Conservation (phyloP, 2,797 vertebrate species). For the Trachops cirrhosus region DNA sequence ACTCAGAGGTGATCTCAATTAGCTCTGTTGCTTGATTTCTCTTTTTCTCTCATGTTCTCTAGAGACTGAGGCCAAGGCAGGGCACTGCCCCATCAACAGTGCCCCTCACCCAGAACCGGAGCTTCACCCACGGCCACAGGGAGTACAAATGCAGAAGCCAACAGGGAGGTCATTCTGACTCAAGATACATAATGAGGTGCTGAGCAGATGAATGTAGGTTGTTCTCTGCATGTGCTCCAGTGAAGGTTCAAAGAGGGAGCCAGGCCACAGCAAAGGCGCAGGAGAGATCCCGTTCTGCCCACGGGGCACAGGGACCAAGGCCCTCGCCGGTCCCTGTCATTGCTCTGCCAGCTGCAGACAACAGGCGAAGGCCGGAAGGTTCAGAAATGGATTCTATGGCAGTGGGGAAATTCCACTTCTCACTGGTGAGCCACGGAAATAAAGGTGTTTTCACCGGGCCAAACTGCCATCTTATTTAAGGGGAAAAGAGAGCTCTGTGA, state of each 20-base stretch:
- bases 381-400: not conserved
- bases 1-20: not conserved
- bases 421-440: not conserved
- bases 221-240: not conserved
- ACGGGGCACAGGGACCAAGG: fast-evolving
- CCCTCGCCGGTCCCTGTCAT: not conserved
- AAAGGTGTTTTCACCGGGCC: not conserved
- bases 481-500: not conserved
- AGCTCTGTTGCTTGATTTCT: not conserved
- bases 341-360: fast-evolving
- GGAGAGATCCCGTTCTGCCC: not conserved
- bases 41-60: not conserved
- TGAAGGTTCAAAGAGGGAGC: too few species aligned
- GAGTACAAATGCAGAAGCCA: not conserved
- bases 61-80: not conserved
- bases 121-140: fast-evolving
- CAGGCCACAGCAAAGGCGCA: fast-evolving
- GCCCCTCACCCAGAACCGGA: not conserved
- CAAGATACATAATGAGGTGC: not conserved
- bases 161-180: not conserved
- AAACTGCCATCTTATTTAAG: not conserved
- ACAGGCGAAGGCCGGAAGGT: not conserved
- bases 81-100: fast-evolving
- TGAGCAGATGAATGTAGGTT: not conserved
- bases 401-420: not conserved